Percentiles rank a stretch among this genome's conserved stretches.
Conservation (phyloP, 92 coral and sea anemone genomes). For the Isaurus tuberculatus region DNA sequence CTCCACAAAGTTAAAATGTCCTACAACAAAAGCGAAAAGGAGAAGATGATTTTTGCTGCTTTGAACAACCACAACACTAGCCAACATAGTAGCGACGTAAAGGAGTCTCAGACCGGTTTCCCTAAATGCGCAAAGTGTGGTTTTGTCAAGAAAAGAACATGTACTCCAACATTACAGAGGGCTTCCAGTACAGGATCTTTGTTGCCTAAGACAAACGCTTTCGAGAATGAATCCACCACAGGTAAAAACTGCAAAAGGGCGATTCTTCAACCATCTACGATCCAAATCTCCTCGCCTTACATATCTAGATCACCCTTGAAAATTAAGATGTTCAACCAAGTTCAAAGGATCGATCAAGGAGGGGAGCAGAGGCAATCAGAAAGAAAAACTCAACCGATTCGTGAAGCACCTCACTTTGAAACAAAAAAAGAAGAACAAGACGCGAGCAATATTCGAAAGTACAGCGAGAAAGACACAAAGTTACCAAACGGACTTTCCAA, state of each 20-base stretch:
- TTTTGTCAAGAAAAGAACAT: constrained; percentile 51
- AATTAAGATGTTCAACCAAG: constrained; percentile 45
- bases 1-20: constrained; percentile 82
- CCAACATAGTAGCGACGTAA: constrained; percentile 23
- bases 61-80: constrained; percentile 45
- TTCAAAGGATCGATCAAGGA: neutral
- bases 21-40: constrained; percentile 68
- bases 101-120: constrained; percentile 35
- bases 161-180: constrained; percentile 74
- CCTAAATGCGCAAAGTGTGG: constrained; percentile 92
- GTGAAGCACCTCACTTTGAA: constrained; percentile 60
- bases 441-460: neutral
- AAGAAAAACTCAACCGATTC: constrained; percentile 63
- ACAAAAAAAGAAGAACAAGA: neutral
- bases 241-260: constrained; percentile 62
- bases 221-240: constrained; percentile 52
- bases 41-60: constrained; percentile 61
- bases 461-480: neutral
- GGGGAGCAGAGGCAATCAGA: constrained; percentile 52
- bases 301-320: constrained; percentile 29
- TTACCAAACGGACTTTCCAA: constrained; percentile 6
- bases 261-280: constrained; percentile 77
- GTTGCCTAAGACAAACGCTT: constrained; percentile 74
- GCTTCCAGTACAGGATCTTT: constrained; percentile 92
- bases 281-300: constrained; percentile 76